Evolutionary conservation across 2,888 invertebrate species (phyloP), one percentile per base, ranked within the genome.

Genomic region (Brenthis hecate): DNA sequence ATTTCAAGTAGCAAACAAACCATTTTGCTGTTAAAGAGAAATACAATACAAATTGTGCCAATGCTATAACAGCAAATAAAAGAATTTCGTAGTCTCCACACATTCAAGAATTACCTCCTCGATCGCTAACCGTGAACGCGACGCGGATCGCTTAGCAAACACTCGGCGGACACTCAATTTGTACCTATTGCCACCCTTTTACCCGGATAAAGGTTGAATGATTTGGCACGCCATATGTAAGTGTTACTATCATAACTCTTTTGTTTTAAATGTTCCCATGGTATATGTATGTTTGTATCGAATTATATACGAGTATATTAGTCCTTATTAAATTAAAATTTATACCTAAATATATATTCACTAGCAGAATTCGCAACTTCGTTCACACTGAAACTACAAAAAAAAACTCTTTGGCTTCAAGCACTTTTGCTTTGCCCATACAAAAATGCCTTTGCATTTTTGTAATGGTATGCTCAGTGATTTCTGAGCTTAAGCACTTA

Each of bases 161-260:
- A 83, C 79, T 81, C 75, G 75, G 73, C 77, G 78, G 76, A 79
- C 79, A 80, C 81, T 82, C 84, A 83, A 85, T 85, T 85, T 84
- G 85, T 84, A 81, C 77, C 81, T 79, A 81, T 81, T 80, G 80
- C 75, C 79, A 75, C 77, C 77, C 78, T 79, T 78, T 78, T 76
- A 71, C 72, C 76, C 61, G 73, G 73, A 78, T 80, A 77, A 81
- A 80, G 76, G 72, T 72, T 66, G 68, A 68, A 68, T 66, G 64
- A 57, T 56, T 28, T 65, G 62, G 61, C 56, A 32, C 16, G 43
- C n/a, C 51, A 50, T 28, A 14, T 58, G 54, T 19, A 48, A 55
- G 43, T 55, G 63, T 32, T 16, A 28, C 48, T 60, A 1, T 60
- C 48, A 36, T 43, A 16, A 51, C 8, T 62, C n/a, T 62, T 51